Evolutionary conservation across 1,140 invertebrate genomes (phyloP), one percentile per base, ranked within the genome.

Genomic region (Tyrophagus putrescentiae): DNA sequence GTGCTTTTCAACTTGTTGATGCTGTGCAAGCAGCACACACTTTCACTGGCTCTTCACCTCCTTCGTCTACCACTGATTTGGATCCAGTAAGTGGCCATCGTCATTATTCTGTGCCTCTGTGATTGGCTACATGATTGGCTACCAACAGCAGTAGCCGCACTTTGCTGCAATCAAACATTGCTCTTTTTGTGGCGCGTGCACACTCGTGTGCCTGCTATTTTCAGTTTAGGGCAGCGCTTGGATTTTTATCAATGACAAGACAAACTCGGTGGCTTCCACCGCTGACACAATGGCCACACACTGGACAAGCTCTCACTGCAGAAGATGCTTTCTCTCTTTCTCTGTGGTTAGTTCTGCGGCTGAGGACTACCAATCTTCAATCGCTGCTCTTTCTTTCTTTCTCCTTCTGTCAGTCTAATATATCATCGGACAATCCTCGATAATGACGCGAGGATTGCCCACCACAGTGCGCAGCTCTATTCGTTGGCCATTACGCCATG

Each of bases 171-270:
- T 39, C 36, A 13, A 39, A 39, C 36, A 39, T 39, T 39, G 36
- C 36, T 13, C 36, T 13, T 39, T 13, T 39, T 21, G 36, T 13
- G 36, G 21, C 36, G n/a, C n/a, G n/a, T n/a, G n/a, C n/a, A n/a
- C n/a, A n/a, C n/a, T n/a, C n/a, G n/a, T n/a, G n/a, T n/a, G n/a
- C n/a, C n/a, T n/a, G n/a, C n/a, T n/a, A n/a, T n/a, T n/a, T n/a
- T n/a, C n/a, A n/a, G n/a, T n/a, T n/a, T n/a, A 39, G 36, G 13
- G 36, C 36, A 39, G 36, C 36, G 13, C 36, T n/a, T n/a, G n/a
- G 36, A 39, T 39, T 39, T 39, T 39, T 39, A 39, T 39, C 36
- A 39, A 39, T 39, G 36, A 39, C 36, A 39, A 39, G 36, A 39
- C 36, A 39, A 39, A 21, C 36, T 39, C 36, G 36, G 21, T 39